These are phyloP conservation scores for Hyposoter didymator DNA, from an alignment of 2,888 invertebrate genomes.

Conservation along the genomic window DNA sequence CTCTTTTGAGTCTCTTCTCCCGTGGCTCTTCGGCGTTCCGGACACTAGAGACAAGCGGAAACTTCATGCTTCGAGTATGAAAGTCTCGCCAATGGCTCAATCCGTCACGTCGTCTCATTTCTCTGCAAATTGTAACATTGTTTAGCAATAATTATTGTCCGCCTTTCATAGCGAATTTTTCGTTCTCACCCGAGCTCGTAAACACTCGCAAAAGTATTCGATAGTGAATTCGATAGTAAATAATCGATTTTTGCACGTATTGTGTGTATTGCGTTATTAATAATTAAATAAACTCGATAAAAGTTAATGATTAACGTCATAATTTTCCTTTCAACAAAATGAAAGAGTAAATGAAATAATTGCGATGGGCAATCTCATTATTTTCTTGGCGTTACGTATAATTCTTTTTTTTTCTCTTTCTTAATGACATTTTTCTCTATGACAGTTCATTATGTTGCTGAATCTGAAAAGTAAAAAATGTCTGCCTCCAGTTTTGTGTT, in stretches of 20 bases:
- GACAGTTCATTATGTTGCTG: not conserved
- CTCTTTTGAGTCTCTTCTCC: conserved; percentile 11
- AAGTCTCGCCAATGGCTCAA: conserved; percentile 22
- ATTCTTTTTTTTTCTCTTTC: not conserved
- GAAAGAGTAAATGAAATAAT: not conserved
- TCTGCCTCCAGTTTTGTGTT: not conserved
- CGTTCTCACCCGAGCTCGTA: not conserved
- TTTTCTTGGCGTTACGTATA: not conserved
- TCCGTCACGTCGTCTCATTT: conserved; percentile 28
- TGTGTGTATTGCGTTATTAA: not conserved
- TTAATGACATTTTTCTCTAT: not conserved
- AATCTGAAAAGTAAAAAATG: conserved; percentile 1
- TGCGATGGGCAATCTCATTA: not conserved
- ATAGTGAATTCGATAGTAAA: no score
- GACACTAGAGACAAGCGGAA: not conserved
- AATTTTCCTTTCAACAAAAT: not conserved
- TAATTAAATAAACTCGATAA: not conserved
- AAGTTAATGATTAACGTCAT: not conserved
- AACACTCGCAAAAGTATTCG: no score
- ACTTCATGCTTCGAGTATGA: not conserved
- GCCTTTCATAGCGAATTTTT: not conserved
- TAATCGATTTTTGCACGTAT: no score
- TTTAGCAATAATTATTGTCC: conserved; percentile 6
- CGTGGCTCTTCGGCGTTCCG: not conserved
- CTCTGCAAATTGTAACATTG: conserved; percentile 13